Conservation (phyloP, 2,888 invertebrate species). For the Netelia inedita region DNA sequence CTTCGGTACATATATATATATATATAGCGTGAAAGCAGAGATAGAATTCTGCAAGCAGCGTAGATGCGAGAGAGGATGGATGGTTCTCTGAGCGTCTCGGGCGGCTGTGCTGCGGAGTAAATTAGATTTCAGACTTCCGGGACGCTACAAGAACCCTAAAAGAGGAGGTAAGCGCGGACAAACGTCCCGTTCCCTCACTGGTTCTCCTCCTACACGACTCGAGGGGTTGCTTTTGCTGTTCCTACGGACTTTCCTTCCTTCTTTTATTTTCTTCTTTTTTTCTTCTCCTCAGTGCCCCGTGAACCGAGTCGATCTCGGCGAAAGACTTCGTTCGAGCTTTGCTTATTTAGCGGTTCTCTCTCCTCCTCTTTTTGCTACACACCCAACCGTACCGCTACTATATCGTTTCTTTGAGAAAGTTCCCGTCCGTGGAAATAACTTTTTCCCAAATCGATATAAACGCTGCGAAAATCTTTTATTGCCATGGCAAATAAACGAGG, state of each 20-base stretch:
- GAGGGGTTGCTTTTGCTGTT: constrained; percentile 50
- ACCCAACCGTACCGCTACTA: background rate
- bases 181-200: constrained; percentile 71
- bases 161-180: constrained; percentile 80
- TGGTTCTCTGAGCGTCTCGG: constrained; percentile 46
- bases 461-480: background rate
- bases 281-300: constrained; percentile 52
- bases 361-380: background rate
- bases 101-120: constrained; percentile 73
- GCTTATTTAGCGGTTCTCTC: constrained; percentile 56
- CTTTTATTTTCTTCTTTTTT: constrained; percentile 40
- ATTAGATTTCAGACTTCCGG: constrained; percentile 80
- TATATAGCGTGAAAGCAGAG: constrained; percentile 28
- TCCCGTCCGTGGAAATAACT: constrained; percentile 19
- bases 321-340: constrained; percentile 49
- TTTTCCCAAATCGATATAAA: background rate
- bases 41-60: constrained; percentile 22
- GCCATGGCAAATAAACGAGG: background rate
- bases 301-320: constrained; percentile 53
- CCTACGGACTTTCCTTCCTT: constrained; percentile 46
- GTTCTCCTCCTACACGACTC: constrained; percentile 48
- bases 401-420: constrained; percentile 8
- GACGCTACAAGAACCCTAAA: constrained; percentile 74
- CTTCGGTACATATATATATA: background rate
- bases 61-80: constrained; percentile 7